Percentiles rank a stretch among this genome's conserved stretches.
Conservation (phyloP, 2,888 invertebrate species). For the Tenthredo amoena region DNA sequence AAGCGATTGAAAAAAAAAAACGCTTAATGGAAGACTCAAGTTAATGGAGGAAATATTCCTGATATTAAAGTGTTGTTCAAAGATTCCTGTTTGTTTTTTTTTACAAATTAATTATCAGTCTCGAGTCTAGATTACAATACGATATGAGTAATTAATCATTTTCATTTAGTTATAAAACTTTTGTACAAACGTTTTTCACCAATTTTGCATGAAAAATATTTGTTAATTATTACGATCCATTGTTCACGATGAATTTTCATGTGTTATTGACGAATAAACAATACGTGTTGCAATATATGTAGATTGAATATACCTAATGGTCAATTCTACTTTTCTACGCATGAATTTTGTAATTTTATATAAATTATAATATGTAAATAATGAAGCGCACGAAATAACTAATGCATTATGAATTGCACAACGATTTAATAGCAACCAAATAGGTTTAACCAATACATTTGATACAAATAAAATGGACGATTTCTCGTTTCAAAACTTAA, state of each 20-base stretch:
- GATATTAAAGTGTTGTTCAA: background rate
- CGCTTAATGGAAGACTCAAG: constrained; percentile 64
- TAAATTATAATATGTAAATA: background rate
- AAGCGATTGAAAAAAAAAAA: constrained; percentile 76
- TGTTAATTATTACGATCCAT: background rate
- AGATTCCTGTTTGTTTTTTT: background rate
- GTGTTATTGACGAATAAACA: background rate
- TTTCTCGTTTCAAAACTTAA: constrained; percentile 67
- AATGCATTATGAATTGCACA: background rate
- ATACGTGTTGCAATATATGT: background rate
- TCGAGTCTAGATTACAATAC: background rate
- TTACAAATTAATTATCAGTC: background rate
- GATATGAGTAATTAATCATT: background rate
- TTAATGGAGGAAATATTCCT: background rate
- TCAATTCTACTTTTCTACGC: background rate
- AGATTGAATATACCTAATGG: background rate
- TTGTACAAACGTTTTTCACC: background rate
- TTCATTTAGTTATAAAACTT: background rate
- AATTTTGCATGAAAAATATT: constrained; percentile 9
- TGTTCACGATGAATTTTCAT: background rate
- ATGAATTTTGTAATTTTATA: background rate
- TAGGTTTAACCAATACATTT: background rate
- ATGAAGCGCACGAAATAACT: background rate
- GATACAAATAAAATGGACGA: background rate
- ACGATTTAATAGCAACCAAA: background rate